Evolutionary conservation across 2,113 vertebrate genomes (phyloP), one percentile per base, ranked within the genome.

Genomic region (Varanus salvator): DNA sequence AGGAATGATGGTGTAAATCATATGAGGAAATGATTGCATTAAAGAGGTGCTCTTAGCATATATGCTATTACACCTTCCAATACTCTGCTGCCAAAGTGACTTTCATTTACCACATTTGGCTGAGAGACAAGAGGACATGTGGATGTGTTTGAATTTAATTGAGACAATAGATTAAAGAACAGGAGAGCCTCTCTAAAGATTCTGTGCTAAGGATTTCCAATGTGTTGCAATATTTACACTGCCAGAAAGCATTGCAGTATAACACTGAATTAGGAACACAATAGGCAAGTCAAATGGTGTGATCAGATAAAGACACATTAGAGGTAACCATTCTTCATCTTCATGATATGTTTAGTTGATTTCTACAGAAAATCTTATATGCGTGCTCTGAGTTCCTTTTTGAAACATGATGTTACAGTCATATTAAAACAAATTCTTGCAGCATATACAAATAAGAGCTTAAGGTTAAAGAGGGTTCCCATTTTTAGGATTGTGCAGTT

Each of bases 41-140:
- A 52, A 90, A 77, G 44, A 68, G 77, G 27, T 85, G 60, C 17
- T 85, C 44, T 91, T 88, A 72, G n/a, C 85, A 54, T 87, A 2
- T 84, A 11, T n/a, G 21, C 66, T n/a, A 80, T 27, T 19, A 0
- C 8, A 1, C 3, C 29, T 75, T 89, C 48, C 54, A 50, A 8
- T 75, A 68, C 89, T 12, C 69, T 77, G 72, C 25, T 76, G n/a
- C 27, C 57, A 88, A 69, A n/a, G 29, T 88, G 64, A 84, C 5
- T 66, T 50, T 75, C 87, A 87, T 12, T 69, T 88, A 21, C 34
- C 85, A 31, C 0, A 0, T 31, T 86, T 68, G 34, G 7, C 90
- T 93, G 87, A 87, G 27, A 48, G 21, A 83, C 0, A 0, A 25
- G 80, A 84, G 1, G 80, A 81, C 90, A 1, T 68, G 87, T 27